Evolutionary conservation across 2,797 vertebrate genomes (phyloP), one percentile per base, ranked within the genome.

Genomic region (Onychomys leucogaster): DNA sequence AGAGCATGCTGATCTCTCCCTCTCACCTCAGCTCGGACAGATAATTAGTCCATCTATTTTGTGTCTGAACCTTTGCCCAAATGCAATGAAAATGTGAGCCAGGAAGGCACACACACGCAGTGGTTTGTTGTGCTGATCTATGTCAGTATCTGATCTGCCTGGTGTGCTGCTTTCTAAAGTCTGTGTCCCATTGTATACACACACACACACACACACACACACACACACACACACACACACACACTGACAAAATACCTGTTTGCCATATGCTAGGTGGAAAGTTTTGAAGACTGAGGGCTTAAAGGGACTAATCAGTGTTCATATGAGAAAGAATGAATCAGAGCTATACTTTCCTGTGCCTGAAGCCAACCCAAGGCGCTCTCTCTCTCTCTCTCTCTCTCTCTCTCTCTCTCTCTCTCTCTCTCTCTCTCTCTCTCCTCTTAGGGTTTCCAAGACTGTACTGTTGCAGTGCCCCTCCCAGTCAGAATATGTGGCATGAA

Each of bases 51-150:
- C 61, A 27, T 43, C 37, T 63, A n/a, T 29, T 85, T 90, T 89
- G n/a, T 59, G 52, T 82, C 49, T 25, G 32, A 80, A 85, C 0
- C n/a, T 69, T 52, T 89, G 55, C 34, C 71, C 59, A 61, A 71
- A 88, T 9, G 23, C 71, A 84, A 69, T n/a, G 49, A 61, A 91
- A 32, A 23, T 4, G 65, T 27, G 32, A 93, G 67, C 67, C 29
- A 7, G 67, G 59, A 86, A 69, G 55, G n/a, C 9, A 13, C 0
- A 6, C 9, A 13, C 0, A 6, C 0, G 29, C 0, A 1, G 27
- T 0, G 6, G 13, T 65, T 46, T 71, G 21, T 46, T 49, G 9
- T 19, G 25, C 4, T 46, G 29, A 46, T 55, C 4, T 67, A 46
- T 32, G 4, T 23, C 10, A 23, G 27, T 13, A 59, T 73, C 73